phyloP scores from a whole-genome alignment of 2,113 vertebrate species.

The Pipra filicauda region DNA sequence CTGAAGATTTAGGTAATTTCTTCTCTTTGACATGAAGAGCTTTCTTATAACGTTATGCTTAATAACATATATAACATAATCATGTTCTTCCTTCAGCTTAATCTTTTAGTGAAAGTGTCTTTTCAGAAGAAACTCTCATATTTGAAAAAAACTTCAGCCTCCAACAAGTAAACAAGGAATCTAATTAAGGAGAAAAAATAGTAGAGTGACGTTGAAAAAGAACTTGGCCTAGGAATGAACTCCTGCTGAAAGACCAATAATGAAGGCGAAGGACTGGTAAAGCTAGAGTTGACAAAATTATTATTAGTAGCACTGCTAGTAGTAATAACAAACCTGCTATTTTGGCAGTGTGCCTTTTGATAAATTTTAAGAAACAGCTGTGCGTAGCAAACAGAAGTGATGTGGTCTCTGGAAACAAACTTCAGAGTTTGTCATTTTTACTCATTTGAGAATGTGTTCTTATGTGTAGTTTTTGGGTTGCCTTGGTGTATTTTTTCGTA shows the following conservation, averaged over 20 bases:
- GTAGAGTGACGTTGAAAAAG: background rate
- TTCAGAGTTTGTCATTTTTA: background rate
- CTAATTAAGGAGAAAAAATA: background rate
- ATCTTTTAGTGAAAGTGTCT: background rate
- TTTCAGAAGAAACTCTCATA: background rate
- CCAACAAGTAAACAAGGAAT: background rate
- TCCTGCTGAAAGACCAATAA: background rate
- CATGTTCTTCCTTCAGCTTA: background rate
- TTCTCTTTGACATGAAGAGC: background rate
- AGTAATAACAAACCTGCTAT: background rate
- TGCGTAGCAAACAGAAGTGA: background rate
- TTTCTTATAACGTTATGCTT: background rate
- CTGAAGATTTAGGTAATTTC: background rate
- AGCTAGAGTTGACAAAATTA: background rate
- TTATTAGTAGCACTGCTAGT: background rate
- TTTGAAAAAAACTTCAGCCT: background rate
- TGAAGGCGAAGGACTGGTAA: background rate
- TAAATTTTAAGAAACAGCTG: background rate
- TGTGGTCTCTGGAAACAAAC: background rate
- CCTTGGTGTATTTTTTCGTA: background rate
- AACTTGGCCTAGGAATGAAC: rapidly evolving
- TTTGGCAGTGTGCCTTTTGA: background rate
- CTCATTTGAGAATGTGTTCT: background rate
- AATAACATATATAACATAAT: background rate
- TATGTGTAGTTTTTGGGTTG: background rate